Evolutionary conservation across 2,888 invertebrate species (phyloP).

Genomic region (Timandra comae): DNA sequence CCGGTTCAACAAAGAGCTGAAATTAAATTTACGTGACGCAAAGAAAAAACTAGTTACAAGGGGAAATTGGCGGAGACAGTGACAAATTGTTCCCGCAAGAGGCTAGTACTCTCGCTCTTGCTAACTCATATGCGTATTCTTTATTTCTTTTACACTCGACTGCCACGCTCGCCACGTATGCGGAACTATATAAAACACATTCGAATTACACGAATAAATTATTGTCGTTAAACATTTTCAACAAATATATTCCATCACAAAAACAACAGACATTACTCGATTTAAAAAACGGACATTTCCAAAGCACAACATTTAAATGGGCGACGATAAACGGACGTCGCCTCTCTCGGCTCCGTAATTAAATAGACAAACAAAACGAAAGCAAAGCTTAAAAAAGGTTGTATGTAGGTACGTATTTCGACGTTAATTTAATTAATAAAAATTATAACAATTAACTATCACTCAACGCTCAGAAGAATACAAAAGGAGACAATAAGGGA

Average conservation of each 20-base stretch:
- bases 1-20: slow-evolving; percentile 62
- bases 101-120: slow-evolving; percentile 42
- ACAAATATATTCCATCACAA: slow-evolving; percentile 20
- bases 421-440: too few species aligned
- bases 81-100: slow-evolving; percentile 70
- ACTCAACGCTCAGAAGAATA: too few species aligned
- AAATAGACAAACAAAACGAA: slow-evolving; percentile 12
- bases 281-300: slow-evolving; percentile 6
- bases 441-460: too few species aligned
- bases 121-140: slow-evolving; percentile 31
- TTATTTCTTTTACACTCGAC: slow-evolving; percentile 27
- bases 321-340: slow-evolving; percentile 16
- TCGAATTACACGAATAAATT: slow-evolving; percentile 36
- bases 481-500: too few species aligned
- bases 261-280: slow-evolving; percentile 4
- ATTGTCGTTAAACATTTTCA: slow-evolving; percentile 35
- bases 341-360: slow-evolving; percentile 8
- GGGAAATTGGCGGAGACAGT: slow-evolving; percentile 73
- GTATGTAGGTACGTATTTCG: too few species aligned
- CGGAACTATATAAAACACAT: slow-evolving; percentile 27
- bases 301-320: slow-evolving; percentile 20
- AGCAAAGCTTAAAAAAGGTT: slow-evolving; percentile 7
- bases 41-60: slow-evolving; percentile 75
- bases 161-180: slow-evolving; percentile 24
- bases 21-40: slow-evolving; percentile 73